Evolutionary conservation across 1,140 invertebrate species (phyloP).

Genomic region (Phortica variegata): DNA sequence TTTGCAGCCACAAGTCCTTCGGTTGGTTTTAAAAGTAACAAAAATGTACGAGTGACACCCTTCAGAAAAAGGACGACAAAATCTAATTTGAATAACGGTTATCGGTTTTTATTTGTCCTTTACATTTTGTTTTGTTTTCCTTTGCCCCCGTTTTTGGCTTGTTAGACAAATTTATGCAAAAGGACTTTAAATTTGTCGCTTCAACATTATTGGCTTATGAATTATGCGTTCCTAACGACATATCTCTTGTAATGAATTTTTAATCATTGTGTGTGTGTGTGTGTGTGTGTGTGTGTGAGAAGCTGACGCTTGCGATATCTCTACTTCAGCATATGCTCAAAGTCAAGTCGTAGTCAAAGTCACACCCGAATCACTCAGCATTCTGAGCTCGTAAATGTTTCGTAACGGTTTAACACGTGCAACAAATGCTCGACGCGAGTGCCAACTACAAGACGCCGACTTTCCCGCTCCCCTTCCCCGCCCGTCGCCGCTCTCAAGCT

Average conservation of each 20-base stretch:
- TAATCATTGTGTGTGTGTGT: not conserved
- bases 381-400: conserved; percentile 19
- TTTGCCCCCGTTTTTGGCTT: too few relatives aligned
- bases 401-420: conserved; percentile 13
- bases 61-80: too few relatives aligned
- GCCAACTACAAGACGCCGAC: conserved; percentile 5
- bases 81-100: not conserved
- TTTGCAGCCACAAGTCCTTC: too few relatives aligned
- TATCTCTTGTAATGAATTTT: conserved; percentile 1
- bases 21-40: too few relatives aligned
- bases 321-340: not conserved
- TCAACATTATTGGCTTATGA: too few relatives aligned
- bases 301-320: conserved; percentile 1
- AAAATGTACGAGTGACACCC: too few relatives aligned
- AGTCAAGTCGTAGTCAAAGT: too few relatives aligned
- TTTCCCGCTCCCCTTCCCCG: conserved; percentile 1
- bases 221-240: not conserved
- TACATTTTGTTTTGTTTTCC: conserved; percentile 4
- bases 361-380: conserved; percentile 3
- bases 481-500: too few relatives aligned
- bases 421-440: conserved; percentile 12
- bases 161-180: conserved; percentile 15
- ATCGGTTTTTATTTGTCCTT: not conserved
- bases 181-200: too few relatives aligned
- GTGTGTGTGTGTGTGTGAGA: not conserved